Evolutionary conservation across 2,113 vertebrate genomes (phyloP), one percentile per base, ranked within the genome.

Genomic region (Hemichromis elongatus): DNA sequence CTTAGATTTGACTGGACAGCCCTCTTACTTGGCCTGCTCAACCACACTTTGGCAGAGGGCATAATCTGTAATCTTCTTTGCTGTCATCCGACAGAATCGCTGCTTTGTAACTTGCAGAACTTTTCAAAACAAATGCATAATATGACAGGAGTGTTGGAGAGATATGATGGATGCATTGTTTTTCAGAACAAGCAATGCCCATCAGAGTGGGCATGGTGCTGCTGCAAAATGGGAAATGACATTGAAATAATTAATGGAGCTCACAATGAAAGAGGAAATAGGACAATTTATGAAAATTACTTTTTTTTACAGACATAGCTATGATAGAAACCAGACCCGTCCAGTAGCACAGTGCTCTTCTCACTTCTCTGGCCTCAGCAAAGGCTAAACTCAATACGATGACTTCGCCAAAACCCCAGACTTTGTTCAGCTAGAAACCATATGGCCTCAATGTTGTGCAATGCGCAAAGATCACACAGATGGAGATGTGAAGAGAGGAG

Each of bases 311-410:
- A 79, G 81, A 61, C 79, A 81, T 24, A 28, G 80, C 53, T 4
- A 4, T 91, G 94, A 94, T 79, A 77, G 78, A 93, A 92, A 92
- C 92, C 94, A 94, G 93, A 93, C 52, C 33, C 78, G 4, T 80
- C 68, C 90, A 88, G 91, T 87, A 90, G 91, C 92, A 81, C 83
- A 83, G 70, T 82, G 73, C 77, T 30, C 82, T 84, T 79, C 87
- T 85, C 79, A 70, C 81, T 28, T 37, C 78, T 88, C 83, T 78
- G 86, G 85, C 66, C 85, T 85, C 85, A 83, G 86, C 82, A 82
- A 26, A 87, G 86, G 56, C 57, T 81, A 53, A 52, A 26, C 54
- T 92, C 79, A 80, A 52, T 73, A 55, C 14, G 79, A 54, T 90
- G 86, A 91, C 90, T 90, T 86, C 81, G n/a, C 75, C 37, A 53